Evolutionary conservation across 1,140 invertebrate genomes (phyloP), one percentile per base, ranked within the genome.

Genomic region (Danaus melanippus): DNA sequence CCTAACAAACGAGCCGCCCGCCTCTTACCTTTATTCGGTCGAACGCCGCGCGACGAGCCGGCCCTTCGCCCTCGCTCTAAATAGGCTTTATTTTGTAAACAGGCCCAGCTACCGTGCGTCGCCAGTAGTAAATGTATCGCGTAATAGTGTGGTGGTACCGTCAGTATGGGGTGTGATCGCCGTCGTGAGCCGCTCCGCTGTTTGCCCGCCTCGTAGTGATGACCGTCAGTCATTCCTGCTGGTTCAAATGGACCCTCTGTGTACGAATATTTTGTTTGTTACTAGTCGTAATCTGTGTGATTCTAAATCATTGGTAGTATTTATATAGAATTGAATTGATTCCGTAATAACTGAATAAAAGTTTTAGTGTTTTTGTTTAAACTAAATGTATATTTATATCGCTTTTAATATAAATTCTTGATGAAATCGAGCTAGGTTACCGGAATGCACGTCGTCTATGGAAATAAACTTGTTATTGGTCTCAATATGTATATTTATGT

Each of bases 81-180:
- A 84, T 82, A 78, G 78, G 76, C 82, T 83, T 76, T 81, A 79
- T 80, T 79, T 81, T 75, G 81, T 84, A 80, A 81, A 80, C 81
- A 79, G 79, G 77, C 53, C 57, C 53, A 48, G 50, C 64, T 53
- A 60, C 67, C 63, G 64, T 60, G 64, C 64, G 56, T 57, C 50
- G 56, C 41, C 62, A 61, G 62, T 61, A 62, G 63, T 69, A 69
- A 65, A 61, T 62, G 49, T 51, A 59, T 62, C 42, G 21, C 41
- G 21, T 41, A 42, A 11, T 15, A 58, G 56, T 58, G 67, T 52
- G 47, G 44, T 32, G 47, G 64, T 56, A 58, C 64, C 61, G 65
- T 60, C 71, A 69, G 68, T 67, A 75, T 71, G 67, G 72, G 67
- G 69, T 69, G 61, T 71, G 65, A 56, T 52, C 50, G 43, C 56